Evolutionary conservation across 2,113 vertebrate species (phyloP).

Genomic region (Noturus placidus): DNA sequence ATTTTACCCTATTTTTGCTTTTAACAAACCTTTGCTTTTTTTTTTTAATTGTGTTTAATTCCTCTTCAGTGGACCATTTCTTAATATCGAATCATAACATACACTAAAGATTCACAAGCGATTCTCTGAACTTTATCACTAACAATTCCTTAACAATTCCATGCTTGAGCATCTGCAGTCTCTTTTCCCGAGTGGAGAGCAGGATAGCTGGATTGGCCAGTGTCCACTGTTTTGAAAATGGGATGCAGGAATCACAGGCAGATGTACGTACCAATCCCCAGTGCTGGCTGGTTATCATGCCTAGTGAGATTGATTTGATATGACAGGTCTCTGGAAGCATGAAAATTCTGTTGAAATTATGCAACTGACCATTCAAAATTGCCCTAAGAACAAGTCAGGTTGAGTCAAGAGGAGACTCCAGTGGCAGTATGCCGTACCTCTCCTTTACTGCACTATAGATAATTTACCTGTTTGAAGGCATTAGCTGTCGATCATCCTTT

Average conservation of each 20-base stretch:
- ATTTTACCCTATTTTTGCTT: background rate
- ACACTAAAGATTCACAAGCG: background rate
- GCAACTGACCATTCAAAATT: conserved; percentile 26
- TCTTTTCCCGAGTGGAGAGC: conserved; percentile 18
- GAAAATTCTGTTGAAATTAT: conserved; percentile 30
- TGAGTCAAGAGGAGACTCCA: background rate
- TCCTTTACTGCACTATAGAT: background rate
- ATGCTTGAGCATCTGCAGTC: conserved; percentile 3
- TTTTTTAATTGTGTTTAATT: too few species aligned
- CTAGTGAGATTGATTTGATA: conserved; percentile 10
- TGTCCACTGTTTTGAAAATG: background rate
- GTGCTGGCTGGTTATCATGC: conserved; percentile 2
- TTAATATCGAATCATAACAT: background rate
- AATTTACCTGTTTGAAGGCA: background rate
- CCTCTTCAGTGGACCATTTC: background rate
- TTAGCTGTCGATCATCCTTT: background rate
- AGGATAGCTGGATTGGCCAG: background rate
- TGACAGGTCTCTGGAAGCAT: conserved; percentile 7
- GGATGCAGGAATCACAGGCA: conserved; percentile 6
- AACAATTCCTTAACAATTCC: background rate
- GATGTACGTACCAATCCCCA: conserved; percentile 28
- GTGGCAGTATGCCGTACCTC: background rate
- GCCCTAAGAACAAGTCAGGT: conserved; percentile 25
- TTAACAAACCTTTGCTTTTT: background rate
- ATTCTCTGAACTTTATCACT: background rate